Base-by-base conservation (phyloP, 1,140 invertebrate genomes). In the Pachypeltis micranthus region DNA sequence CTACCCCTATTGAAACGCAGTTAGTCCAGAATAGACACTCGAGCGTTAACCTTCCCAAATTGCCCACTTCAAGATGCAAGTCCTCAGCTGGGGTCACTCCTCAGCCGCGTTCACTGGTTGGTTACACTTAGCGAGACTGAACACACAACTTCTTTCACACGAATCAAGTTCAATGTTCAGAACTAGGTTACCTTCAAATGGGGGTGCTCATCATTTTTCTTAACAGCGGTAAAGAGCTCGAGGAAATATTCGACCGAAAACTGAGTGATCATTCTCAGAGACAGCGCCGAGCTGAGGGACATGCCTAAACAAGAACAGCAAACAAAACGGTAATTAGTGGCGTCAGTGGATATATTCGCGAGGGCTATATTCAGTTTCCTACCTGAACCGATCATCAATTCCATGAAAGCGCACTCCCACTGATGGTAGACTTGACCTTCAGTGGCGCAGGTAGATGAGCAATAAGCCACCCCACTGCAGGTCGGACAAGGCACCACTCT, bases 371-470 rank as follows among this genome's bases (percentile, higher is more conserved):
- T n/a, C n/a, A n/a, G n/a, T n/a, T n/a, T n/a, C n/a, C n/a, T 23
- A 59, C 58, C 61, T 1, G 86, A 85, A n/a, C 82, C 86, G 62
- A 88, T 84, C 31, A 90, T 75, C 4, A 88, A 70, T 63, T 85
- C 83, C 55, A 90, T 75, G 70, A 87, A 83, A 66, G 81, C 79
- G 72, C 92, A 96, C 76, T 96, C 93, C 70, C 82, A 85, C 27
- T 79, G 76, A 73, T 96, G 92, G 73, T 91, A 93, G 0, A 78
- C 79, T 0, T 75, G 70, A 56, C 84, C 71, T 0, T 88, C 88
- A 21, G 74, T 69, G 31, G 84, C 78, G 74, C 93, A 96, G 47
- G 79, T 69, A 0, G 76, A 68, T 10, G 79, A 79, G 74, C 91
- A 96, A 72, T 90, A 91, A 21, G 83, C 85, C 0, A 90, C 79